These are phyloP conservation scores for Lymantria monacha DNA, from an alignment of 2,888 invertebrate species.

Conservation along the genomic window DNA sequence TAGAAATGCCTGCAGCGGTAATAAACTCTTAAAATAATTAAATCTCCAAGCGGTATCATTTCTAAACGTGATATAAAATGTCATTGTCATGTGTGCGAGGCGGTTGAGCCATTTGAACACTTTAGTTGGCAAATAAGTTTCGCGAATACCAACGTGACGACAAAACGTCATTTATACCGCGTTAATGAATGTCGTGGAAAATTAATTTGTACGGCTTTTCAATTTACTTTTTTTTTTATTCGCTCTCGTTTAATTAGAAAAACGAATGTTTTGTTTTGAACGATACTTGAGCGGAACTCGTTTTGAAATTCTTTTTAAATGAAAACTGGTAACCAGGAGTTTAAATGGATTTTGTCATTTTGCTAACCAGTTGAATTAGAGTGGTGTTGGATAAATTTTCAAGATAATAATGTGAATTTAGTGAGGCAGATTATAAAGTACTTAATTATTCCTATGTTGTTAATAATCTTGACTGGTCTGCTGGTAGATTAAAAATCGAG, in stretches of 20 bases:
- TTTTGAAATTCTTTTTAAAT: neutral
- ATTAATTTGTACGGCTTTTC: neutral
- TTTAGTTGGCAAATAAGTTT: conserved; percentile 6
- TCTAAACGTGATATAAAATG: conserved; percentile 1
- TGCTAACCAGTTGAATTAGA: too few relatives aligned
- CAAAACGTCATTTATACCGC: neutral
- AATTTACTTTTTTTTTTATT: neutral
- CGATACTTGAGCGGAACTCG: neutral
- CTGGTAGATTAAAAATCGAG: too few relatives aligned
- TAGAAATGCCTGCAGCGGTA: too few relatives aligned
- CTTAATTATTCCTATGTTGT: too few relatives aligned
- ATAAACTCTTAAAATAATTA: neutral
- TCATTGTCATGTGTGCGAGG: conserved; percentile 1
- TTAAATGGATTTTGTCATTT: too few relatives aligned
- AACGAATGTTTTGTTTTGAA: neutral
- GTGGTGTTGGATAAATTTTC: too few relatives aligned
- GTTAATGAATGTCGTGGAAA: neutral
- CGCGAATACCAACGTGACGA: neutral
- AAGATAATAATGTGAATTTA: too few relatives aligned
- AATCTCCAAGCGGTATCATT: neutral
- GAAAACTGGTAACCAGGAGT: too few relatives aligned
- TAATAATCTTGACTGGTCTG: too few relatives aligned
- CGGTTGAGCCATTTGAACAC: conserved; percentile 1
- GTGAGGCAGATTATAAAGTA: too few relatives aligned
- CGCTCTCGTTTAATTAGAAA: neutral